Evolutionary conservation across 2,888 invertebrate genomes (phyloP).

Genomic region (Sphaerophoria taeniata): DNA sequence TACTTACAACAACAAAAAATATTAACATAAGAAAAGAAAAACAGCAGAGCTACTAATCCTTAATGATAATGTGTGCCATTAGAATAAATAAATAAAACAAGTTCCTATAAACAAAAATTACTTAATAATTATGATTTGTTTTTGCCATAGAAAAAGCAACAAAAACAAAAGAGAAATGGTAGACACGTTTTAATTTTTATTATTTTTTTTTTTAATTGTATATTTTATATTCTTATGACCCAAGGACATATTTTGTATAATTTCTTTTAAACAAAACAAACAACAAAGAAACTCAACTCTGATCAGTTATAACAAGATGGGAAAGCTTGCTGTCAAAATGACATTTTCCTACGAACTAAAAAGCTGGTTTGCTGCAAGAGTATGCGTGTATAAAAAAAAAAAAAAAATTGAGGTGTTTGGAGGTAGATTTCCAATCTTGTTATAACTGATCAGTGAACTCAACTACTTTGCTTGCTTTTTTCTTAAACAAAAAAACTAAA

Average conservation of each 20-base stretch:
- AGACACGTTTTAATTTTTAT: neutral
- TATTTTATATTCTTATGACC: slow-evolving; percentile 35
- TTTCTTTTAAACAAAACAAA: neutral
- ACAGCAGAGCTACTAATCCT: slow-evolving; percentile 56
- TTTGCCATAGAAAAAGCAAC: slow-evolving; percentile 54
- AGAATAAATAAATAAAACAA: slow-evolving; percentile 65
- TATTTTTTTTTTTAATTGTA: slow-evolving; percentile 30
- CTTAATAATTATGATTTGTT: slow-evolving; percentile 33
- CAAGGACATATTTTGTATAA: slow-evolving; percentile 23
- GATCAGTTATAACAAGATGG: too few species aligned
- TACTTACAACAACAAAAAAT: slow-evolving; percentile 7
- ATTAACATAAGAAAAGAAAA: slow-evolving; percentile 7
- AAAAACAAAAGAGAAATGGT: neutral
- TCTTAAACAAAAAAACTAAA: slow-evolving; percentile 41
- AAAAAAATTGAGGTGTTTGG: too few species aligned
- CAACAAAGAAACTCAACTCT: slow-evolving; percentile 15
- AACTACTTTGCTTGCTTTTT: slow-evolving; percentile 62
- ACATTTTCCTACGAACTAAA: too few species aligned
- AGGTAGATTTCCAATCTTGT: too few species aligned
- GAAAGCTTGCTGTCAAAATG: too few species aligned
- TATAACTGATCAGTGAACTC: too few species aligned
- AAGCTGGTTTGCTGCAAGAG: too few species aligned
- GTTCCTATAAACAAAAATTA: slow-evolving; percentile 68
- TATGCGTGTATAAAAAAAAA: too few species aligned
- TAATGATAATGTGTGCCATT: slow-evolving; percentile 72